Conservation (phyloP, 1,140 invertebrate species). For the Polyergus mexicanus region DNA sequence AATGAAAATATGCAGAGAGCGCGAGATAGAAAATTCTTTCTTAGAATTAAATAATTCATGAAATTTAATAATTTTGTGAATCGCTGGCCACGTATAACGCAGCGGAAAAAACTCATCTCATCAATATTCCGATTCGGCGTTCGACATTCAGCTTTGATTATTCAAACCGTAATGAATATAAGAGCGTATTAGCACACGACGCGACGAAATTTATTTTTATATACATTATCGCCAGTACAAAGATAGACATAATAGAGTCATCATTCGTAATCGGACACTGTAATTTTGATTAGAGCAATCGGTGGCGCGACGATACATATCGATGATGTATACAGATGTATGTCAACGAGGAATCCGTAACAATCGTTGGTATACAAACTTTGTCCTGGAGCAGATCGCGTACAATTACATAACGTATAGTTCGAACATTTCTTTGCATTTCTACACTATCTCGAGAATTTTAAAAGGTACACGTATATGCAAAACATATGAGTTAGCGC, state of each 20-base stretch:
- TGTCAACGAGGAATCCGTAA: conserved; percentile 27
- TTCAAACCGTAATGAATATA: background rate
- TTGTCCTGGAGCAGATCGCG: background rate
- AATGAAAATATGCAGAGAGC: background rate
- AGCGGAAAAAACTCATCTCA: background rate
- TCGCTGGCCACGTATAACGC: background rate
- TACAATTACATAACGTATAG: conserved; percentile 7
- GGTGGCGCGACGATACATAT: background rate
- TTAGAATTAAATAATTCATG: conserved; percentile 1
- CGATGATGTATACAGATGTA: background rate
- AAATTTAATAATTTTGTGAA: background rate
- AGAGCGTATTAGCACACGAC: background rate
- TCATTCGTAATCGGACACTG: background rate
- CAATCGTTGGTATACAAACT: conserved; percentile 25
- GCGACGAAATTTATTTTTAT: conserved; percentile 27
- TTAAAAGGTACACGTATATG: background rate
- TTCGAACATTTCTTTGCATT: conserved; percentile 1
- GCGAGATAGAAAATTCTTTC: background rate
- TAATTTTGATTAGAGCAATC: conserved; percentile 20
- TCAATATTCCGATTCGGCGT: background rate
- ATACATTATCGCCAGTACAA: background rate
- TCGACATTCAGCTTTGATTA: background rate
- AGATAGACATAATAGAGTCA: background rate
- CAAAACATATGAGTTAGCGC: background rate
- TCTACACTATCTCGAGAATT: background rate